Evolutionary conservation across 2,888 invertebrate genomes (phyloP), one percentile per base, ranked within the genome.

Genomic region (Siphlonurus alternatus): DNA sequence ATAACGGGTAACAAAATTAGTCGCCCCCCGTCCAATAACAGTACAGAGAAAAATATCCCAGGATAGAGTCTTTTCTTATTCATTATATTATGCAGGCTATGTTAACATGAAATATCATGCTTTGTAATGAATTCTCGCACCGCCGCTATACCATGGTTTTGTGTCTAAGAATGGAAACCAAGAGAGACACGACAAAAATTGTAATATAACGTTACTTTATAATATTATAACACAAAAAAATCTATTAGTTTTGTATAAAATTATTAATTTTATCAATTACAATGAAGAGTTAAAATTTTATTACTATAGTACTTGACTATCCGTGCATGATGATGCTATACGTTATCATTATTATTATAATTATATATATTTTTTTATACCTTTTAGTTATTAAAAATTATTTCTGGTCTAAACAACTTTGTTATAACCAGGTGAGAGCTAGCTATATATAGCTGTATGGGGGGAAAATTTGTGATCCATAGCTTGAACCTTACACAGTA

Each of bases 331-430:
- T n/a, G n/a, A n/a, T n/a, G n/a, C n/a, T n/a, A n/a, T n/a, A n/a
- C n/a, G n/a, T 51, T 51, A 15, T 51, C 10, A 51, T 51, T 51
- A 51, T 51, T 51, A 51, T 51, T n/a, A 51, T 15, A 51, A 51
- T 15, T 51, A 15, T 51, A 15, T 61, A 25, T 25, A 25, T 24
- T 38, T 20, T 61, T 25, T 61, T 61, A 24, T 61, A 24, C 25
- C 20, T 61, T 61, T 24, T 24, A 60, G 60, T 22, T 23, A 25
- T 61, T 61, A 61, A 38, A 25, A 61, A 25, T 61, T 61, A 25
- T 61, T 23, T 60, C 18, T 60, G 18, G 22, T 60, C 18, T 61
- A 20, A n/a, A 19, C 38, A 25, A 24, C 23, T 61, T 23, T 61
- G 38, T 25, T 20, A 59, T 25, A 61, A 38, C n/a, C n/a, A n/a